Base-by-base conservation (phyloP, 2,888 invertebrate genomes). In the Podabrus alpinus region DNA sequence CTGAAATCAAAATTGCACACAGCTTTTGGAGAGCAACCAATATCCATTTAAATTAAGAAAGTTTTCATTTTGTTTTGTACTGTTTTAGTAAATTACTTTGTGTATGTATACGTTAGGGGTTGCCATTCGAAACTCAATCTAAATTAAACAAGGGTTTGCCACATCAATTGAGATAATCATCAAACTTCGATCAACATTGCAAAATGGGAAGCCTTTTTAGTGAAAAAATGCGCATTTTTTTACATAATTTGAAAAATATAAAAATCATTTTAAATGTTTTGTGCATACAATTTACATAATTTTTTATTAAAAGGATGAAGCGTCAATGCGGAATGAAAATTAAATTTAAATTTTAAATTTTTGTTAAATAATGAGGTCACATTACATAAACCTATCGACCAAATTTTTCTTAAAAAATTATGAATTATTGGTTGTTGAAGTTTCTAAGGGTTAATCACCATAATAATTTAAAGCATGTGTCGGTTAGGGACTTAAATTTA, bases 1-100 rank as follows among this genome's bases (percentile, higher is more conserved):
- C n/a, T 5, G 45, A 45, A 45, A 45, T 45, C 13, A 45, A 45
- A 45, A 45, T 45, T 7, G 13, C 13, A 19, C 15, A 60, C 24
- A 16, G 69, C 61, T n/a, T 59, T 15, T 61, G 29, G 13, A 60
- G 25, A 61, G 25, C 17, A 19, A 16, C 45, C 45, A 66, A 71
- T 67, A 66, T 67, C 67, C 71, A 71, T 71, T 67, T 71, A 71
- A 59, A 67, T 71, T 71, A 67, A 45, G 66, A 66, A 71, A 71
- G 71, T 71, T 71, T 59, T 15, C 21, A 19, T n/a, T 67, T 67
- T 21, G 59, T 71, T 17, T 15, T 17, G 66, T 25, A 16, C 16
- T 71, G 21, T 25, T 13, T n/a, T 64, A 45, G 29, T 17, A 17
- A 16, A 64, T 64, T 64, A 19, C 45, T 45, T 45, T 45, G 45